Base-by-base conservation (phyloP, 2,797 vertebrate genomes). In the Podarcis lilfordi region DNA sequence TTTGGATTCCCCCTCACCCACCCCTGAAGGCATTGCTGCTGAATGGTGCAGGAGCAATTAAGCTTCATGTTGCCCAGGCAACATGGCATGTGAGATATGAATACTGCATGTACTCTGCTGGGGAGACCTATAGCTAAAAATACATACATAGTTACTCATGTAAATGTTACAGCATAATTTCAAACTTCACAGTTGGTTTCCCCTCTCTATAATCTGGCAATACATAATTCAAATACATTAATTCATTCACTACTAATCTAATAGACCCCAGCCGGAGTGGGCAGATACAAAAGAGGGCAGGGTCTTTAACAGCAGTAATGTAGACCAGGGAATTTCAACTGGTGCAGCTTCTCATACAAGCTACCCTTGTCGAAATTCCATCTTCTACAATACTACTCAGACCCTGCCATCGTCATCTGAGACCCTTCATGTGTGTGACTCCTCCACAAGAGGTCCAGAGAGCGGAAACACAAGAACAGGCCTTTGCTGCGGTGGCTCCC, bases 31-130 rank as follows among this genome's bases (percentile, higher is more conserved):
- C 43, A 55, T 77, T 85, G 83, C 71, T 77, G 27, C 71, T 86
- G 61, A 76, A 86, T n/a, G 69, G 69, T 40, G 72, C 7, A 21
- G 59, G 13, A 89, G 83, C 84, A 86, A 86, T 86, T 89, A 82
- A 76, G 78, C 45, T 82, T 89, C 61, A 85, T 76, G 88, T 89
- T 89, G 71, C 84, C 84, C 59, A 77, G 88, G 84, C 84, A 89
- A 89, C 88, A 89, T 55, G 43, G 84, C 79, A 81, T 86, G 35
- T 68, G 72, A 82, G 35, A 85, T 50, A 17, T 82, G 71, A 82
- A 89, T 82, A 55, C 80, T 40, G 40, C 78, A 77, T 69, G 43
- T 55, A 81, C 32, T 82, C 72, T 71, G 32, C n/a, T 59, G 43
- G 71, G 45, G 45, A 89, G 61, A 69, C 27, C 17, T 82, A 89